A percentile compares a stretch with the other conserved stretches of the same genome.
Evolutionary conservation across 2,113 vertebrate genomes (phyloP).

Genomic region (Hoplias malabaricus): DNA sequence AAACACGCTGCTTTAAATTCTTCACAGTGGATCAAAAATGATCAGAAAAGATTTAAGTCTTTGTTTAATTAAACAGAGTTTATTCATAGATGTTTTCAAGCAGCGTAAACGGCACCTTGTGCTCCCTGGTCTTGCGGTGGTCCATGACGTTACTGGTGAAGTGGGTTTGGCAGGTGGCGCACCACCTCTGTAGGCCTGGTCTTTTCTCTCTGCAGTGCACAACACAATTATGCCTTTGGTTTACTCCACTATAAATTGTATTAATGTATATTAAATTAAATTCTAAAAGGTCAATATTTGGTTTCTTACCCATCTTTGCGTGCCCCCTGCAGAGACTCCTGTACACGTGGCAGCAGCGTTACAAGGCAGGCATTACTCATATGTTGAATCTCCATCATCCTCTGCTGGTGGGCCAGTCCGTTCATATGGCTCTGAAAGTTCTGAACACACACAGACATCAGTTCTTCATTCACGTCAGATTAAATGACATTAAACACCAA

Average conservation of each 20-base stretch:
- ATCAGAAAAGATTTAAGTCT: too few species aligned
- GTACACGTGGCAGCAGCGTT: conserved; percentile 85
- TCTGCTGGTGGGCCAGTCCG: conserved; percentile 88
- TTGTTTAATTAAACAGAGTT: neutral
- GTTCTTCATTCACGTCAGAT: neutral
- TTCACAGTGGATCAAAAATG: too few species aligned
- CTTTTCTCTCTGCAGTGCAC: conserved; percentile 75
- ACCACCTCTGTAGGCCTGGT: conserved; percentile 81
- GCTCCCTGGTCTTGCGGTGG: conserved; percentile 87
- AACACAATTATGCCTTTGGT: neutral
- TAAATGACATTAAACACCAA: neutral
- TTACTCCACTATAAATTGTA: too few species aligned
- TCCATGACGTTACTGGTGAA: conserved; percentile 84
- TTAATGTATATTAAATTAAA: too few species aligned
- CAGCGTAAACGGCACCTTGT: conserved; percentile 79
- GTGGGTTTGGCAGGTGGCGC: conserved; percentile 87
- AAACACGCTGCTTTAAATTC: neutral
- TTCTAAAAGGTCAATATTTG: too few species aligned
- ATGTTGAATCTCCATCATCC: conserved; percentile 91
- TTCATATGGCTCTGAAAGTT: conserved; percentile 92
- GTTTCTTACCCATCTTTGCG: conserved; percentile 80
- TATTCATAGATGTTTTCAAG: neutral
- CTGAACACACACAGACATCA: conserved; percentile 58
- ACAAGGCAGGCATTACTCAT: conserved; percentile 91
- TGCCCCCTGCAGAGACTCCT: conserved; percentile 77